Evolutionary conservation across 64 coral and sea anemone species (phyloP).

Genomic region (Stylophora pistillata): DNA sequence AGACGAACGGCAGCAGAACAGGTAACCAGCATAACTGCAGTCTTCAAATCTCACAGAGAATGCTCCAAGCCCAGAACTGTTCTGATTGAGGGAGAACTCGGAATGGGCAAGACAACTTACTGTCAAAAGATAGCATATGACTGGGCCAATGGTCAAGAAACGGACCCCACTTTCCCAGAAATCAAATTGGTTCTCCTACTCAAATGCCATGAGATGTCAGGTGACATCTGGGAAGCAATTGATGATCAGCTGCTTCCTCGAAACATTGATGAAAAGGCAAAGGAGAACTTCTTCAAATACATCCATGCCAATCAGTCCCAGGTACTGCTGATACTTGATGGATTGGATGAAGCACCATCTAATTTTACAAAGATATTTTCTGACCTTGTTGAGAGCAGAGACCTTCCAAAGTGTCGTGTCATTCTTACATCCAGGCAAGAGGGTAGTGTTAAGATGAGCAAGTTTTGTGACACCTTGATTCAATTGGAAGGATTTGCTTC

Average conservation of each 20-base stretch:
- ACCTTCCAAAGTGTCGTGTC: background rate
- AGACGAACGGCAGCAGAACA: background rate
- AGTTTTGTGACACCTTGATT: constrained; percentile 8
- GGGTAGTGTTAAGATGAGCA: background rate
- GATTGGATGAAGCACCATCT: constrained; percentile 15
- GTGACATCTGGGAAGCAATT: constrained; percentile 20
- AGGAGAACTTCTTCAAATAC: constrained; percentile 9
- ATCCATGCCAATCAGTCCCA: constrained; percentile 24
- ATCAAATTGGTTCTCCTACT: constrained; percentile 38
- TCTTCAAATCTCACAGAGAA: background rate
- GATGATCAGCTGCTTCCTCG: constrained; percentile 43
- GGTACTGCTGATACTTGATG: constrained; percentile 33
- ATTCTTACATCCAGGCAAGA: constrained; percentile 9
- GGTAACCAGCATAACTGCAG: background rate
- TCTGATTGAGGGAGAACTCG: constrained; percentile 23
- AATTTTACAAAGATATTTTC: background rate
- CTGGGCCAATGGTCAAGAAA: constrained; percentile 23
- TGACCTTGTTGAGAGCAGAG: constrained; percentile 8
- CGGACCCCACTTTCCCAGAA: background rate
- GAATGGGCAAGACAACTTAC: constrained; percentile 35
- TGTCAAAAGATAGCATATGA: constrained; percentile 41
- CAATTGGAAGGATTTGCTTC: constrained; percentile 10
- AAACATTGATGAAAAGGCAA: constrained; percentile 27
- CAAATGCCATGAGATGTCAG: constrained; percentile 18
- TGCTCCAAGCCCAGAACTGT: constrained; percentile 10